Percentiles rank a stretch among this genome's conserved stretches.
These are phyloP conservation scores for Ctenochaetus hawaiiensis DNA, from an alignment of 2,797 vertebrate species.

Conservation along the genomic window DNA sequence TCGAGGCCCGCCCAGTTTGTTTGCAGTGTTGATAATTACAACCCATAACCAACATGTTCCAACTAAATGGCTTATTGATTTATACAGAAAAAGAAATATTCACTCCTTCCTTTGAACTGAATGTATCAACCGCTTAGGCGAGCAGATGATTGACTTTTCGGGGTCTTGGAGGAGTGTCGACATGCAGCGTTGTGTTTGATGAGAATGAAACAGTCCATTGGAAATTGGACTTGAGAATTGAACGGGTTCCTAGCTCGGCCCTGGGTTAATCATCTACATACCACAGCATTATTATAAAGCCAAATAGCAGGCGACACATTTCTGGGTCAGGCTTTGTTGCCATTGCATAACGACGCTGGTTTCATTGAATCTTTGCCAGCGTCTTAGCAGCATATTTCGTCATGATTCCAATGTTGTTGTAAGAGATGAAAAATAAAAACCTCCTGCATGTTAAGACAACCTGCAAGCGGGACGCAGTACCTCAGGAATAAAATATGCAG, in stretches of 20 bases:
- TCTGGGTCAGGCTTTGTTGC: conserved; percentile 56
- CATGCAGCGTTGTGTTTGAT: conserved; percentile 36
- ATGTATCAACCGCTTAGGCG: conserved; percentile 36
- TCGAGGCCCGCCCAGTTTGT: conserved; percentile 17
- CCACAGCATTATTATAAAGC: conserved; percentile 47
- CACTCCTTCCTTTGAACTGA: conserved; percentile 12
- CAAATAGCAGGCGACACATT: conserved; percentile 54
- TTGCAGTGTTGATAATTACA: conserved; percentile 42
- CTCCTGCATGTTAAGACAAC: not conserved
- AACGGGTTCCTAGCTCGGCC: conserved; percentile 42
- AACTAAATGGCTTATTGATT: conserved; percentile 40
- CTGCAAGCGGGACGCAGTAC: not conserved
- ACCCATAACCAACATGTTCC: conserved; percentile 23
- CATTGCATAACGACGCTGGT: conserved; percentile 64
- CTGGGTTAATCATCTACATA: conserved; percentile 49
- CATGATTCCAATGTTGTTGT: conserved; percentile 24
- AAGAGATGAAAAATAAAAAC: conserved; percentile 5
- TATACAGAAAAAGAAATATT: conserved; percentile 44
- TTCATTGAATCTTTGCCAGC: conserved; percentile 53
- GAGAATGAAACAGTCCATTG: conserved; percentile 47
- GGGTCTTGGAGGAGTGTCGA: conserved; percentile 31
- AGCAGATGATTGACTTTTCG: conserved; percentile 49
- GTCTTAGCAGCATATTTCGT: conserved; percentile 61
- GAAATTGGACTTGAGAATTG: conserved; percentile 53
- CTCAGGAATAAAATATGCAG: not conserved